Evolutionary conservation across 1,140 invertebrate species (phyloP).

Genomic region (Colletes latitarsis): DNA sequence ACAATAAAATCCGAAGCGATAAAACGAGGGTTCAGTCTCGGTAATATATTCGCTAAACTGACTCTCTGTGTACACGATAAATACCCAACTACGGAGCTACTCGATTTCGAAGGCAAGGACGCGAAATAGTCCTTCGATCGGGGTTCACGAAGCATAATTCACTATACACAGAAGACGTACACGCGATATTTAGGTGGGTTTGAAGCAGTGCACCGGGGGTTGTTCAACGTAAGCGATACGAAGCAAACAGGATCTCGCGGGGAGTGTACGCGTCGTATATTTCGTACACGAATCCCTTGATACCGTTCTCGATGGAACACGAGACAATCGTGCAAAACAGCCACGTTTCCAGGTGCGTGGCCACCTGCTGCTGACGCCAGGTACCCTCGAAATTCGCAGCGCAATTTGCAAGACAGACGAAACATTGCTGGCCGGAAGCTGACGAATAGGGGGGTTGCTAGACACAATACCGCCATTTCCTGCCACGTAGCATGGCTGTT

Average conservation of each 20-base stretch:
- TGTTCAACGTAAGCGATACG: conserved; percentile 17
- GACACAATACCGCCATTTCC: conserved; percentile 74
- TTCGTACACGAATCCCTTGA: conserved; percentile 23
- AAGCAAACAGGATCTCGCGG: background rate
- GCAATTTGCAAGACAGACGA: conserved; percentile 71
- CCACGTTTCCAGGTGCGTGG: conserved; percentile 71
- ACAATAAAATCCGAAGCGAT: no score
- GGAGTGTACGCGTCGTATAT: conserved; percentile 3
- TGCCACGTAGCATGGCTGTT: conserved; percentile 61
- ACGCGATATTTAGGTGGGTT: conserved; percentile 8
- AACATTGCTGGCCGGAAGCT: conserved; percentile 72
- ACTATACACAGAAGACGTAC: background rate
- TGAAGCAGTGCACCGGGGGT: background rate
- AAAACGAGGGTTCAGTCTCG: no score
- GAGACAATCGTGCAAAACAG: conserved; percentile 49
- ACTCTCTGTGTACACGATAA: no score
- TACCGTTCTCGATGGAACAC: conserved; percentile 32
- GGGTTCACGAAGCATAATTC: background rate
- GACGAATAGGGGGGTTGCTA: conserved; percentile 57
- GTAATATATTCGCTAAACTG: no score
- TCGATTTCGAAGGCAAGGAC: background rate
- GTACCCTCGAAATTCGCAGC: conserved; percentile 63
- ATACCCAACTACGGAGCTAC: background rate
- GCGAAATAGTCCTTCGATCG: background rate
- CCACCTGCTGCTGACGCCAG: conserved; percentile 69